phyloP scores from a whole-genome alignment of 2,888 invertebrate genomes.

The Strigamia maritima region DNA sequence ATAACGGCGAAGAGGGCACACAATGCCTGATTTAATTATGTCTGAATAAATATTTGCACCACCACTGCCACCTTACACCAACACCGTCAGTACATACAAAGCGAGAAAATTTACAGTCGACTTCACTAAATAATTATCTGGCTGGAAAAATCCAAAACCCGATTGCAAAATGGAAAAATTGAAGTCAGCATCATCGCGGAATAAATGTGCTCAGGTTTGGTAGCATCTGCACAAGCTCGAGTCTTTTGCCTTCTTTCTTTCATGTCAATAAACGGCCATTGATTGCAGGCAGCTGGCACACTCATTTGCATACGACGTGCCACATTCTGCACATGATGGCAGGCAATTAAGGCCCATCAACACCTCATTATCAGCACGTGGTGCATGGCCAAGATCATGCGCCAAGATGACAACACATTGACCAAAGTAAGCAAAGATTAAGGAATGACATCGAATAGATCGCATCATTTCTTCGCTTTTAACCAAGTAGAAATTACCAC shows the following conservation, averaged over 20 bases:
- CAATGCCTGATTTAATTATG: slow-evolving; percentile 38
- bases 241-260: slow-evolving; percentile 15
- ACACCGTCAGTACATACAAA: too few relatives aligned
- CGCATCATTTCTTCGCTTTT: too few relatives aligned
- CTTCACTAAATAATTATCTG: too few relatives aligned
- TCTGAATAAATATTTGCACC: slow-evolving; percentile 36
- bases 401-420: neutral
- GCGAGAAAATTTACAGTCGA: too few relatives aligned
- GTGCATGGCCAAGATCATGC: neutral
- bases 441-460: too few relatives aligned
- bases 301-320: slow-evolving; percentile 31
- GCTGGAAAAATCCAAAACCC: too few relatives aligned
- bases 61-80: too few relatives aligned
- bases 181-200: neutral
- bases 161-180: neutral
- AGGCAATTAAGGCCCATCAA: slow-evolving; percentile 33
- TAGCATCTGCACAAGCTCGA: neutral
- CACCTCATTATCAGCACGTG: slow-evolving; percentile 35
- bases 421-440: too few relatives aligned
- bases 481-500: too few relatives aligned
- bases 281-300: slow-evolving; percentile 25
- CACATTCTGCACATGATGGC: neutral
- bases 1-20: slow-evolving; percentile 28
- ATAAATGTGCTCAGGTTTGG: neutral
- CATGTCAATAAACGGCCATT: slow-evolving; percentile 27